Percentiles rank a stretch among this genome's conserved stretches.
Evolutionary conservation across 2,113 vertebrate genomes (phyloP).

Genomic region (Oreochromis niloticus): DNA sequence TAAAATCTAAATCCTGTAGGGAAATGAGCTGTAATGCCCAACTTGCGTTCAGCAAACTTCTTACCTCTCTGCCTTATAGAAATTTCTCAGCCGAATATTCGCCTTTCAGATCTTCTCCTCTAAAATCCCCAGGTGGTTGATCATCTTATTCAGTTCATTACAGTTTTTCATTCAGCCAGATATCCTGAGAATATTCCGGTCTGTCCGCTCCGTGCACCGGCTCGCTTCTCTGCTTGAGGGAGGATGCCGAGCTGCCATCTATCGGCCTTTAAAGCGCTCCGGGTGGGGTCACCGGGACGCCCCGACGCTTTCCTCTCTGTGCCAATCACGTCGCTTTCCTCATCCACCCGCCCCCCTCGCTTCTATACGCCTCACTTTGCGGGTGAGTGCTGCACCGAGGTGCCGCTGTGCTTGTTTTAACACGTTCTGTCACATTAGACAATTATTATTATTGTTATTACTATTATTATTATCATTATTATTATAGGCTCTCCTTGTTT

Average conservation of each 20-base stretch:
- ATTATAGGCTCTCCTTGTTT: not conserved
- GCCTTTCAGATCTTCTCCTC: not conserved
- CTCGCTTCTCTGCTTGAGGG: slow-evolving; percentile 8
- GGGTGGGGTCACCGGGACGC: slow-evolving; percentile 74
- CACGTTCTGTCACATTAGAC: not conserved
- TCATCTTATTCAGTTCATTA: not conserved
- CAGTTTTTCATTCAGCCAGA: not conserved
- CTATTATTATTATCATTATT: not conserved
- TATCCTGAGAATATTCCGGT: slow-evolving; percentile 10
- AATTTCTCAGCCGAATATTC: slow-evolving; percentile 15
- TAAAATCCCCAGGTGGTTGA: slow-evolving; percentile 21
- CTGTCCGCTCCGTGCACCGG: not conserved
- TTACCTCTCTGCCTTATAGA: slow-evolving; percentile 29
- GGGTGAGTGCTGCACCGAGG: not conserved
- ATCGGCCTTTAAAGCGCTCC: slow-evolving; percentile 86
- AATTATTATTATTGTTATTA: not conserved
- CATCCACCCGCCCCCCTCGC: not conserved
- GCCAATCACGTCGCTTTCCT: slow-evolving; percentile 79
- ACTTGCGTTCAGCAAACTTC: slow-evolving; percentile 16
- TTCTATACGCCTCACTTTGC: not conserved
- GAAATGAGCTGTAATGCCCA: not conserved
- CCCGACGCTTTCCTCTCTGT: slow-evolving; percentile 72
- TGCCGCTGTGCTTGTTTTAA: not conserved
- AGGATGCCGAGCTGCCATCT: slow-evolving; percentile 81
- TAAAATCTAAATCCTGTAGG: not conserved